Base-by-base conservation (phyloP, 2,797 vertebrate species). In the Argyrosomus regius region DNA sequence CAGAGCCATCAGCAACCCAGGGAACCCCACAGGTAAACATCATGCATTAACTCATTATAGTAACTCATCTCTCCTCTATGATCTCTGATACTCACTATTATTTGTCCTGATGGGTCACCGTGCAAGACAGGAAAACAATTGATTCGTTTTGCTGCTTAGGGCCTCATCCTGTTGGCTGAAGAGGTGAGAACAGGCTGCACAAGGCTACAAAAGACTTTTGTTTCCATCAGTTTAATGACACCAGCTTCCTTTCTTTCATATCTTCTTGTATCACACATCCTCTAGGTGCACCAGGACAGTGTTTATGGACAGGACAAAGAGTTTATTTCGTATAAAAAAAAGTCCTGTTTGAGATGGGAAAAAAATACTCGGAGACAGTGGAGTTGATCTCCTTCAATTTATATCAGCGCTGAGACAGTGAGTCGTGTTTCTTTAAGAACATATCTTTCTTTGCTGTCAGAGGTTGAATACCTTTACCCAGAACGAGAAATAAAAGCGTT, bases 281-380 rank as follows among this genome's bases (percentile, higher is more conserved):
- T n/a, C 1, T 77, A 97, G 97, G 95, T 96, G 0, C 94, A 96
- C 77, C 97, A 97, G 89, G 96, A 96, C 91, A 95, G 95, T 0
- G 53, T 97, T 18, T 95, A 95, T 0, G 95, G 91, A 0, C 62
- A 88, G 24, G 94, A 90, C 28, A 92, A 66, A 1, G 77, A 89
- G 53, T 97, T 97, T 79, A 80, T 96, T 68, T 97, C 97, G 24
- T 26, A 7, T 97, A 97, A 87, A 97, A 96, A 94, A 97, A 94
- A 85, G 96, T 97, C 22, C 93, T 97, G 63, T 90, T 77, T 14
- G 96, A 97, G 84, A 95, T 97, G 96, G 96, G 92, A 1, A 73
- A 84, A 0, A 85, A 88, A 0, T 96, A 92, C 66, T 73, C 93
- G 0, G 72, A 88, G 0, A 81, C 24, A 2, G 94, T 97, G 77